phyloP scores from a whole-genome alignment of 2,113 vertebrate species.

The Lepisosteus oculatus region DNA sequence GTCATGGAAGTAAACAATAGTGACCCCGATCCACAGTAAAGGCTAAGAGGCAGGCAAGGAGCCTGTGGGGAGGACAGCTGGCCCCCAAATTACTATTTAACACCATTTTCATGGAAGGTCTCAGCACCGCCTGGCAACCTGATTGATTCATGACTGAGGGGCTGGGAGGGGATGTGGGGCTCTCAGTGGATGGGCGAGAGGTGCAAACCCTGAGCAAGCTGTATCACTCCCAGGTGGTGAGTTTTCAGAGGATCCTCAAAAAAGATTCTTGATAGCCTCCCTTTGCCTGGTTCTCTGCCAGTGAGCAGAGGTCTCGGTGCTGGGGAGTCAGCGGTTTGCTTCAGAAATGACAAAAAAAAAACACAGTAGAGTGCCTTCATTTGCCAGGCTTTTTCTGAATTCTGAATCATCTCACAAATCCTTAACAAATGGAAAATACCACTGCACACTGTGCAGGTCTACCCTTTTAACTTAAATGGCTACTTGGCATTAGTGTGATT shows the following conservation, averaged over 20 bases:
- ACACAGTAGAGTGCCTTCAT: not conserved
- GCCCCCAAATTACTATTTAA: constrained; percentile 44
- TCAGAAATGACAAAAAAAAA: not conserved
- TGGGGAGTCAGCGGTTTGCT: not conserved
- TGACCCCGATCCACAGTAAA: not conserved
- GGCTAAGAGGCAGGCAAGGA: not conserved
- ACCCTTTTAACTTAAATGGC: no score
- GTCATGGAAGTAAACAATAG: not conserved
- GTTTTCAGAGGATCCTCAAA: constrained; percentile 28
- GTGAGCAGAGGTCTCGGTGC: not conserved
- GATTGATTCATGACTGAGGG: constrained; percentile 40
- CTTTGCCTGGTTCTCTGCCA: constrained; percentile 22
- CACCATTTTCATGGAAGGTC: constrained; percentile 46
- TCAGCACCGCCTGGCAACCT: constrained; percentile 31
- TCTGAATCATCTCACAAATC: no score
- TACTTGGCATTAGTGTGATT: no score
- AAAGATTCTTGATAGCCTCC: not conserved
- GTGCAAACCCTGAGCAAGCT: constrained; percentile 12
- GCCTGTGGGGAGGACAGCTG: constrained; percentile 49
- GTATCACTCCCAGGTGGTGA: constrained; percentile 31
- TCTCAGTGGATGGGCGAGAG: not conserved
- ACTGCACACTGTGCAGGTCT: no score
- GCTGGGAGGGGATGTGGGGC: constrained; percentile 35
- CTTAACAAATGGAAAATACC: no score
- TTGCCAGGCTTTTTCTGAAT: not conserved